Percentiles rank a stretch among this genome's conserved stretches.
Evolutionary conservation across 2,888 invertebrate genomes (phyloP).

Genomic region (Tillus elongatus): DNA sequence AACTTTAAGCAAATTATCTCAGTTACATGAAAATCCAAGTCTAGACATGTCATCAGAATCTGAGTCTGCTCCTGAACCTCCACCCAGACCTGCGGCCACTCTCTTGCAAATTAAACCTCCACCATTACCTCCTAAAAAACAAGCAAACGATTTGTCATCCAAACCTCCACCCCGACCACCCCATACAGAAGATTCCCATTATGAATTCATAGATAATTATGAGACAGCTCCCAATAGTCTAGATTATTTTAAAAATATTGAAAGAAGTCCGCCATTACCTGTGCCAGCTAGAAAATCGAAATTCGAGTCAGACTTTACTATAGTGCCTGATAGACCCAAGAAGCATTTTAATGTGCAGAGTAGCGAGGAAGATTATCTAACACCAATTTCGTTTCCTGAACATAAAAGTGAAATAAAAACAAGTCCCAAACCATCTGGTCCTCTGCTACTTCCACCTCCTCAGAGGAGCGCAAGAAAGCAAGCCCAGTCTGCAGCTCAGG

Average conservation of each 20-base stretch:
- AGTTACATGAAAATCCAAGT: constrained; percentile 35
- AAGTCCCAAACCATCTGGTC: constrained; percentile 27
- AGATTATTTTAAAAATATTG: constrained; percentile 24
- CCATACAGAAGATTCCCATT: constrained; percentile 47
- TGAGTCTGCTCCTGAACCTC: constrained; percentile 52
- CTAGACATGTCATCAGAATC: constrained; percentile 38
- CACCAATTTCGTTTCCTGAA: constrained; percentile 52
- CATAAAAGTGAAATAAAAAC: constrained; percentile 33
- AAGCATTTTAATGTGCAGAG: constrained; percentile 29
- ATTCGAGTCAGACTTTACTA: constrained; percentile 41
- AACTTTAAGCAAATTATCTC: constrained; percentile 18
- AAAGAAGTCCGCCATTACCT: constrained; percentile 51
- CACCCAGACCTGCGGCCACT: constrained; percentile 58
- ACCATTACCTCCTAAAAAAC: constrained; percentile 64
- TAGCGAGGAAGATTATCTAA: constrained; percentile 56
- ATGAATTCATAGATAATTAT: constrained; percentile 48
- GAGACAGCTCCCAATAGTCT: constrained; percentile 34
- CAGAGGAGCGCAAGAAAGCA: constrained; percentile 32
- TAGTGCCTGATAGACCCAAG: constrained; percentile 40
- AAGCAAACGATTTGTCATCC: constrained; percentile 47
- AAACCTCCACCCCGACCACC: constrained; percentile 60
- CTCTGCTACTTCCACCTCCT: constrained; percentile 46
- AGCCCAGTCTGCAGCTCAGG: constrained; percentile 20
- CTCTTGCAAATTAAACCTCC: constrained; percentile 57
- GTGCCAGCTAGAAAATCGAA: constrained; percentile 50